phyloP scores from a whole-genome alignment of 1,140 invertebrate genomes.

The Drosophila prosaltans region DNA sequence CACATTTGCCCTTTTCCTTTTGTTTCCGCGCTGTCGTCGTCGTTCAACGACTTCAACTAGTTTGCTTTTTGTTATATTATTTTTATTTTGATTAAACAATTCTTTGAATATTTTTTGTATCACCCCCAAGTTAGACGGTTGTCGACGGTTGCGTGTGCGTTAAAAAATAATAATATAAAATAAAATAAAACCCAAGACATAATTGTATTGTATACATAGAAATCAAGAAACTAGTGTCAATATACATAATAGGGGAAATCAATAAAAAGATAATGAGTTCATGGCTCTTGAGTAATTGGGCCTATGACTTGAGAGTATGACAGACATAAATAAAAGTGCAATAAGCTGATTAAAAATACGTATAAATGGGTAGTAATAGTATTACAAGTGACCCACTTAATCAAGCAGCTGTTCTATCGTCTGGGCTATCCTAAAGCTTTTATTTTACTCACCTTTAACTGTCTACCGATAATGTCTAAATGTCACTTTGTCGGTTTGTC shows the following conservation, averaged over 20 bases:
- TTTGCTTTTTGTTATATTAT: conserved; percentile 22
- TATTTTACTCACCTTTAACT: neutral
- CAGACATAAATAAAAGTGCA: conserved; percentile 45
- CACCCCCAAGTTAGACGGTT: conserved; percentile 35
- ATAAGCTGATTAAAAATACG: conserved; percentile 46
- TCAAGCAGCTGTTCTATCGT: conserved; percentile 1
- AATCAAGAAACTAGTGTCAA: conserved; percentile 11
- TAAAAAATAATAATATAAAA: neutral
- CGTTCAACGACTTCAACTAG: conserved; percentile 48
- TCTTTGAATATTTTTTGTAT: conserved; percentile 30
- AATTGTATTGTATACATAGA: conserved; percentile 24
- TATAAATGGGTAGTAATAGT: neutral
- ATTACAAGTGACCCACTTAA: conserved; percentile 33
- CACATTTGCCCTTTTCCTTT: conserved; percentile 20
- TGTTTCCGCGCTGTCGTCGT: conserved; percentile 23
- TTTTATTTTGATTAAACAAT: conserved; percentile 59
- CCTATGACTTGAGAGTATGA: conserved; percentile 43
- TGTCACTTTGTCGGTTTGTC: conserved; percentile 11
- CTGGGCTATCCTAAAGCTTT: conserved; percentile 3
- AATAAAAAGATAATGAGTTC: conserved; percentile 44
- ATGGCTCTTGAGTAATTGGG: conserved; percentile 49
- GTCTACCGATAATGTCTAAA: neutral
- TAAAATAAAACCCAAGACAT: conserved; percentile 5
- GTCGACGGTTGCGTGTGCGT: conserved; percentile 20
- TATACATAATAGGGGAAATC: conserved; percentile 30